A percentile compares a stretch with the other conserved stretches of the same genome.
Evolutionary conservation across 2,888 invertebrate genomes (phyloP).

Genomic region (Sepiola atlantica): DNA sequence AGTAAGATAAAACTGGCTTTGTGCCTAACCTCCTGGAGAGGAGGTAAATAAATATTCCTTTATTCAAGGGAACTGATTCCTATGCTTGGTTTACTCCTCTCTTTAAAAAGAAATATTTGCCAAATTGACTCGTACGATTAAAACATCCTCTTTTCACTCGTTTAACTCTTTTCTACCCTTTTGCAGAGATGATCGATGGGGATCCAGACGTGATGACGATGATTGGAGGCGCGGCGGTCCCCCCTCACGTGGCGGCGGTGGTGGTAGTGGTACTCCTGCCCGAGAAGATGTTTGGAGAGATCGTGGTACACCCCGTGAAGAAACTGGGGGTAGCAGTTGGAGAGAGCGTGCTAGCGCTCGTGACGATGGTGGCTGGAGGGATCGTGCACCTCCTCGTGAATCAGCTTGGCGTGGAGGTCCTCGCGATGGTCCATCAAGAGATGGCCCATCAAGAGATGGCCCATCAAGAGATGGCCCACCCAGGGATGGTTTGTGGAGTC

Average conservation of each 20-base stretch:
- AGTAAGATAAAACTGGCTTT: too few relatives aligned
- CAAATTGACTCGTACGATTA: too few relatives aligned
- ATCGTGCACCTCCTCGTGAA: constrained; percentile 42
- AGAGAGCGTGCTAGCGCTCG: constrained; percentile 52
- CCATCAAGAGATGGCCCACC: constrained; percentile 6
- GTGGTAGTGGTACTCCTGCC: neutral
- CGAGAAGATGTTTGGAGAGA: constrained; percentile 50
- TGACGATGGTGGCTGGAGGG: constrained; percentile 49
- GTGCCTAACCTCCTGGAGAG: too few relatives aligned
- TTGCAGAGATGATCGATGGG: constrained; percentile 47
- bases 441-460: constrained; percentile 48
- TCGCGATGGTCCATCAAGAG: constrained; percentile 46
- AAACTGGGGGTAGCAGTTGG: constrained; percentile 52
- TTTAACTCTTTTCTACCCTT: too few relatives aligned
- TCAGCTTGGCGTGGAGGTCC: constrained; percentile 39
- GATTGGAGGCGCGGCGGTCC: constrained; percentile 45
- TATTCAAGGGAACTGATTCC: too few relatives aligned
- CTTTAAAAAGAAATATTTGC: too few relatives aligned
- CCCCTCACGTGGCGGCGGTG: neutral
- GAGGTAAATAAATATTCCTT: too few relatives aligned
- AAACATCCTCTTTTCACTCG: too few relatives aligned
- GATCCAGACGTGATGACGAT: constrained; percentile 46
- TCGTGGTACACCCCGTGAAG: constrained; percentile 49
- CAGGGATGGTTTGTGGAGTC: constrained; percentile 49
- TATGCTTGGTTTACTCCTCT: too few relatives aligned